Evolutionary conservation across 2,113 vertebrate genomes (phyloP).

Genomic region (Passer montanus): DNA sequence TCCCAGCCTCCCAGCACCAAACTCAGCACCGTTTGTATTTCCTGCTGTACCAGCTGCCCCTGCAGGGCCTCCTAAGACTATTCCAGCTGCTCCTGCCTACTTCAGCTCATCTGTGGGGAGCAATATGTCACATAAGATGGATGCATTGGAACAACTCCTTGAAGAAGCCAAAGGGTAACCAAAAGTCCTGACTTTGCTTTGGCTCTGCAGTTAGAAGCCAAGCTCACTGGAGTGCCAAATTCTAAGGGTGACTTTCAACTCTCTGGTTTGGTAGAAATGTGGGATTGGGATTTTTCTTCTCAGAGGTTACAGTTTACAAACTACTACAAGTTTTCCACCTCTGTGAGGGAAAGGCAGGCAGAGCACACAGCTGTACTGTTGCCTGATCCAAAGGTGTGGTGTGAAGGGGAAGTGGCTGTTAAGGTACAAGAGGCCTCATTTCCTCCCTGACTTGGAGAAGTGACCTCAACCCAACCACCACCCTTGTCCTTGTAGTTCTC

Average conservation of each 20-base stretch:
- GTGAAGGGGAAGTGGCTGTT: background rate
- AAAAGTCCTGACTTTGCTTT: background rate
- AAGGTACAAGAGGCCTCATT: background rate
- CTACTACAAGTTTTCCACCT: rapidly evolving
- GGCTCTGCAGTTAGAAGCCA: background rate
- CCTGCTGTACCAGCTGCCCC: constrained; percentile 42
- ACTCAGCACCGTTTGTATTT: constrained; percentile 50
- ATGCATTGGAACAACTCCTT: constrained; percentile 73
- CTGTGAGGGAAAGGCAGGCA: background rate
- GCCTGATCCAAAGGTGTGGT: background rate
- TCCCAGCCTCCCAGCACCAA: constrained; percentile 41
- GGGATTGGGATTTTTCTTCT: background rate
- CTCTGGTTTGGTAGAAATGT: background rate
- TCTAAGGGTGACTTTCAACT: background rate
- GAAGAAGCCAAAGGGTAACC: constrained; percentile 78
- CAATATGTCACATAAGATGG: constrained; percentile 55
- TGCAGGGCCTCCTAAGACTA: constrained; percentile 23
- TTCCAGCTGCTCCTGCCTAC: constrained; percentile 37
- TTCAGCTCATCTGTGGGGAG: constrained; percentile 28
- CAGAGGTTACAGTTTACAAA: background rate
- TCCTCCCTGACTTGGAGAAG: background rate
- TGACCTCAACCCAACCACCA: background rate
- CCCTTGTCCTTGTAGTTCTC: background rate
- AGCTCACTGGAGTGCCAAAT: background rate
- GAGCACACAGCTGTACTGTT: background rate